These are phyloP conservation scores for Alethe castanea DNA, from an alignment of 2,113 vertebrate species.

Conservation along the genomic window DNA sequence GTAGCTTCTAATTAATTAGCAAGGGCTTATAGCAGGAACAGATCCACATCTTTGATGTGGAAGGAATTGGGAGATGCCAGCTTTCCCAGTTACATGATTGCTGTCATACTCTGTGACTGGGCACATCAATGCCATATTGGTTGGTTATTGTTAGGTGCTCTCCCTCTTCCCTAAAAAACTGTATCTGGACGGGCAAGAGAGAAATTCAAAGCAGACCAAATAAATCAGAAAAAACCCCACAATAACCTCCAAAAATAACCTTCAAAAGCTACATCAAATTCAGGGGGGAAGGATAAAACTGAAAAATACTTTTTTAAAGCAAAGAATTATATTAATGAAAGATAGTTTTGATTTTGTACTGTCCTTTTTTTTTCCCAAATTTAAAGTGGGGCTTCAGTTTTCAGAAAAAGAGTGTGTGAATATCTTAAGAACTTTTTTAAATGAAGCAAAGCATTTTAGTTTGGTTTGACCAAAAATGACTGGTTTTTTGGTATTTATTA, in stretches of 20 bases:
- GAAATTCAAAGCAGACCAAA: background rate
- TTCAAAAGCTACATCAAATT: background rate
- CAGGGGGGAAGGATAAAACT: background rate
- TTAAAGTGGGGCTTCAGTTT: background rate
- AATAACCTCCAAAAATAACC: background rate
- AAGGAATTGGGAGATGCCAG: background rate
- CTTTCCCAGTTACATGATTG: background rate
- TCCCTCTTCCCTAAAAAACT: background rate
- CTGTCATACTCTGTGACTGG: background rate
- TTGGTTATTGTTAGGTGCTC: background rate
- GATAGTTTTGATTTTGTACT: background rate
- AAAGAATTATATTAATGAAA: background rate
- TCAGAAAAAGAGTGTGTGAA: background rate
- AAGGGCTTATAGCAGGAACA: background rate
- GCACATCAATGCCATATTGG: background rate
- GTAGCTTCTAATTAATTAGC: slow-evolving; percentile 52
- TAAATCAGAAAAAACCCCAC: background rate
- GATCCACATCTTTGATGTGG: slow-evolving; percentile 39
- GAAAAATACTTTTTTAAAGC: background rate
- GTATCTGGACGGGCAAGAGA: background rate
- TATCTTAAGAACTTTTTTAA: background rate
- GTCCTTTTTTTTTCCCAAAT: background rate
- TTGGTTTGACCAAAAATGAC: background rate
- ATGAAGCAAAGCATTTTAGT: background rate
- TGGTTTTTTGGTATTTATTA: background rate